Percentiles rank a stretch among this genome's conserved stretches.
These are phyloP conservation scores for Bufotes viridis DNA, from an alignment of 2,797 vertebrate species.

Conservation along the genomic window DNA sequence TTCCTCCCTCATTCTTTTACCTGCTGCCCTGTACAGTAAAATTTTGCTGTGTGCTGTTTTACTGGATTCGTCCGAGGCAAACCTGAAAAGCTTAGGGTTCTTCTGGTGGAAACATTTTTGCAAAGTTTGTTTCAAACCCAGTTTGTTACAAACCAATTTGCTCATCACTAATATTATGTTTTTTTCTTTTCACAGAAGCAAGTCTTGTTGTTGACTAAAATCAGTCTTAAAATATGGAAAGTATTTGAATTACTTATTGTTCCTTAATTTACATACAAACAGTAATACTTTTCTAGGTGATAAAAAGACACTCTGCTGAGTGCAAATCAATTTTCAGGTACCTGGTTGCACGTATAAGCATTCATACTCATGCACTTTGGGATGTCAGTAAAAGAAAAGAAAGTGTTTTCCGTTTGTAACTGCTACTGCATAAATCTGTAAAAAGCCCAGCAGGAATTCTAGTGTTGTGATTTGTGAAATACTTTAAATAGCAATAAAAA, in stretches of 20 bases:
- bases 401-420: conserved; percentile 9
- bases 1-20: no score
- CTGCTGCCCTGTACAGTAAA: no score
- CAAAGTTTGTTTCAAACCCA: no score
- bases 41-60: no score
- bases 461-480: conserved; percentile 27
- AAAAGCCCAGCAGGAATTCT: conserved; percentile 19
- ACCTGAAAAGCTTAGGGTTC: no score
- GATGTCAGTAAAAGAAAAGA: conserved; percentile 37
- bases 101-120: no score
- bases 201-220: background rate
- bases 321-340: conserved; percentile 6
- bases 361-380: conserved; percentile 10
- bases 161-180: no score
- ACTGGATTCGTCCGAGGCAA: no score
- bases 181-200: no score
- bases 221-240: background rate
- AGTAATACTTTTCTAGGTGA: background rate
- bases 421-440: conserved; percentile 42
- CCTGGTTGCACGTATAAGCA: background rate
- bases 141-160: no score
- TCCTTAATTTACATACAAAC: background rate
- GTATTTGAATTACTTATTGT: background rate
- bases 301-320: background rate
- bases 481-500: conserved; percentile 44